phyloP scores from a whole-genome alignment of 2,888 invertebrate species.

The Drosophila siamana region DNA sequence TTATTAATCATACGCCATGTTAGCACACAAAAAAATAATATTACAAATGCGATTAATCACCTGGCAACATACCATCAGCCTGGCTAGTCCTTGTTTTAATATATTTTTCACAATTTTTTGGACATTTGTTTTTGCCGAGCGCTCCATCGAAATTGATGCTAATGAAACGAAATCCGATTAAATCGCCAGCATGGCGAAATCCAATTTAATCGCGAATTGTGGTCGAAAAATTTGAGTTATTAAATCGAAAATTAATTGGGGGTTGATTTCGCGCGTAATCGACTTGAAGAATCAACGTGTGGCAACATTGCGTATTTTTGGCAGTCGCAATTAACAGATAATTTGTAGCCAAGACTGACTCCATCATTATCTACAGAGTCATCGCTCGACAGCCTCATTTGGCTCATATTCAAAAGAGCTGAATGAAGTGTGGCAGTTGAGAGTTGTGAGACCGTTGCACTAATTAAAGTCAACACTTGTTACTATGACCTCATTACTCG shows the following conservation, averaged over 20 bases:
- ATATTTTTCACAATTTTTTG: conserved; percentile 3
- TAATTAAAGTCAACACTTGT: conserved; percentile 80
- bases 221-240: conserved; percentile 4
- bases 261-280: neutral
- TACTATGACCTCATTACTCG: conserved; percentile 77
- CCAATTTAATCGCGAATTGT: conserved; percentile 9
- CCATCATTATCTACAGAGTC: neutral
- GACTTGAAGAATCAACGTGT: conserved; percentile 2
- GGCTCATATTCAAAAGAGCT: conserved; percentile 35
- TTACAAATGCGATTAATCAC: conserved; percentile 53
- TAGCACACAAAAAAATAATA: conserved; percentile 5
- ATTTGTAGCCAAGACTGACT: conserved; percentile 58
- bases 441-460: conserved; percentile 42
- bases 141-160: conserved; percentile 29
- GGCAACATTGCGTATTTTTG: conserved; percentile 9
- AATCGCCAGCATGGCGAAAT: neutral
- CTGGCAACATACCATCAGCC: conserved; percentile 48
- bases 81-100: conserved; percentile 21
- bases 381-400: conserved; percentile 55
- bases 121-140: conserved; percentile 22
- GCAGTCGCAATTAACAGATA: conserved; percentile 59
- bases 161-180: conserved; percentile 31
- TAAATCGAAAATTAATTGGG: neutral
- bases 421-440: conserved; percentile 3
- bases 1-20: conserved; percentile 59